Base-by-base conservation (phyloP, 2,113 vertebrate genomes). In the Zingel zingel region DNA sequence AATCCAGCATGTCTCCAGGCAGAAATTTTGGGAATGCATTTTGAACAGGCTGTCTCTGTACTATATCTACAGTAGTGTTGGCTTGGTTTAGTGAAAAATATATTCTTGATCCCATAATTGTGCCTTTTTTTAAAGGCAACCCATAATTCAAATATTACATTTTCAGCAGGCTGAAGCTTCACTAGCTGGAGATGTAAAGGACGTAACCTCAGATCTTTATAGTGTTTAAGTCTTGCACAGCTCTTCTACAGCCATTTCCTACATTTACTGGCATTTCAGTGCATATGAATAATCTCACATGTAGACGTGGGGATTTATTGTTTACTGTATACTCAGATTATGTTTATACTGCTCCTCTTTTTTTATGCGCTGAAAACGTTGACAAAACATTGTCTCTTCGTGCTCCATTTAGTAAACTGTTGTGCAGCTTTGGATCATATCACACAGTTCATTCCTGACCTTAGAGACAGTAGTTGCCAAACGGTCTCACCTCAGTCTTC, bases 1-100 rank as follows among this genome's bases (percentile, higher is more conserved):
- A 79, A 51, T 21, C 72, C 78, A 64, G 36, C 19, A 5, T 58
- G 25, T 51, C 80, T 64, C 30, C 71, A 19, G 71, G 50, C 79
- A 67, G 67, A 76, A 71, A 58, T 75, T 30, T 16, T 30, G 30
- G 11, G 27, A 45, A 64, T 58, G 48, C 13, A 12, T 59, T 63
- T 10, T 25, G 1, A 54, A 36, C 7, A 45, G 69, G 19, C 45
- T 33, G 45, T 27, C 19, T 30, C 71, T 77, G 51, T 0, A 15
- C 21, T 25, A 50, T 7, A 23, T 61, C 68, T 47, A 27, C 27
- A 27, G 27, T 27, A n/a, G 15, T n/a, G 15, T 25, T 19, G 53
- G 18, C 23, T 61, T 14, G 21, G n/a, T 67, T 74, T 19, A 30
- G 63, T 48, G 43, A 54, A 6, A 64, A 71, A 66, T 67, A 13